Conservation (phyloP, 2,113 vertebrate species). For the Hypomesus transpacificus region DNA sequence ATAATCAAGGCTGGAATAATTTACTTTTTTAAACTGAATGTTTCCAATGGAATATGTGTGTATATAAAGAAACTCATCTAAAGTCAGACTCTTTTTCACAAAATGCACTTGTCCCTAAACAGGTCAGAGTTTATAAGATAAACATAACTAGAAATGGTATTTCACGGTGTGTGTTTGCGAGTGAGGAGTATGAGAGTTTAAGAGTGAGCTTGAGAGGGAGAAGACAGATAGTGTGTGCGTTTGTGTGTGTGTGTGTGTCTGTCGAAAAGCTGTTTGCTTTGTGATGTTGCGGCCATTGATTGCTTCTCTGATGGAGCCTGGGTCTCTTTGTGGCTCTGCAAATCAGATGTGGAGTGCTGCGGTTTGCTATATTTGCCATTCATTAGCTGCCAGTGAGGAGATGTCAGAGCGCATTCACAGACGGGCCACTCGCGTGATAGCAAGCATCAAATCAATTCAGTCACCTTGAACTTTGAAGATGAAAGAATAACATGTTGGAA, state of each 20-base stretch:
- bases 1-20: conserved; percentile 56
- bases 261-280: conserved; percentile 30
- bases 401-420: conserved; percentile 37
- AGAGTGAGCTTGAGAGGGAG: not conserved
- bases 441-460: conserved; percentile 58
- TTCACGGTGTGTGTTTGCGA: conserved; percentile 5
- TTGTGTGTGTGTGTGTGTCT: conserved; percentile 12
- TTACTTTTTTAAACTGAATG: conserved; percentile 49
- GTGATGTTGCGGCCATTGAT: conserved; percentile 49
- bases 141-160: conserved; percentile 45
- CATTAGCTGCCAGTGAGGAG: conserved; percentile 52
- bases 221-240: not conserved
- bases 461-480: conserved; percentile 66
- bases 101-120: conserved; percentile 32
- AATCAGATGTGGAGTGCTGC: conserved; percentile 50
- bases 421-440: conserved; percentile 38
- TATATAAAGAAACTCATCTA: conserved; percentile 24
- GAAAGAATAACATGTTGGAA: conserved; percentile 55
- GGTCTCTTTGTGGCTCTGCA: conserved; percentile 45
- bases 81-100: conserved; percentile 35
- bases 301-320: conserved; percentile 43
- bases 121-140: conserved; percentile 48
- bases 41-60: conserved; percentile 22
- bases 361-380: conserved; percentile 52
- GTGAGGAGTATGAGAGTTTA: conserved; percentile 25